Percentiles rank a stretch among this genome's conserved stretches.
These are phyloP conservation scores for Mormyrus hasselquistii DNA, from an alignment of 2,797 vertebrate genomes.

Conservation along the genomic window DNA sequence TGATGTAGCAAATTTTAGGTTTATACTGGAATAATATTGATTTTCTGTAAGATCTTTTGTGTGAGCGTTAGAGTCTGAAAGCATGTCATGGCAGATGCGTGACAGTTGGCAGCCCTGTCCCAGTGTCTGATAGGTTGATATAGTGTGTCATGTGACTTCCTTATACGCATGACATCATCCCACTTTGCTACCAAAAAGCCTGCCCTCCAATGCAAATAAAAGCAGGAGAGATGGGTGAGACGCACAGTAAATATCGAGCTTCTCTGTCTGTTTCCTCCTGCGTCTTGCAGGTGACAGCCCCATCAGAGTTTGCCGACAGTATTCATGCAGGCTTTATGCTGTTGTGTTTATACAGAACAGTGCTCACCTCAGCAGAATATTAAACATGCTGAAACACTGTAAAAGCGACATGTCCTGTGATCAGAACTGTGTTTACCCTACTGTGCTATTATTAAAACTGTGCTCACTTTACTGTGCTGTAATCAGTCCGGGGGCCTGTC, in stretches of 20 bases:
- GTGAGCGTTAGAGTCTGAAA: not conserved
- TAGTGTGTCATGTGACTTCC: not conserved
- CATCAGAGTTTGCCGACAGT: not conserved
- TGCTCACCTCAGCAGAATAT: not conserved
- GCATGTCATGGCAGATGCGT: not conserved
- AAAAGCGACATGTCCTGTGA: not conserved
- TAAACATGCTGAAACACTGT: not conserved
- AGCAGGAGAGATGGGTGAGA: not conserved
- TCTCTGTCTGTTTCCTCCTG: not conserved
- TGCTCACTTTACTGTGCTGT: not conserved
- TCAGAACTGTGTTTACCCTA: not conserved
- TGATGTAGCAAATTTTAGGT: not conserved
- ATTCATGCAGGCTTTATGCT: constrained; percentile 5
- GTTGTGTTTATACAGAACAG: not conserved
- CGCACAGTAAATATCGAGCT: not conserved
- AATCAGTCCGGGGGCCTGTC: not conserved
- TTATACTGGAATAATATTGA: not conserved
- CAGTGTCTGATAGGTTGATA: not conserved
- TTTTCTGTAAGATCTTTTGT: not conserved
- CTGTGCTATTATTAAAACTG: not conserved
- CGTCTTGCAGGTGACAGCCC: not conserved
- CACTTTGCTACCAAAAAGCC: not conserved
- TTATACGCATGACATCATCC: not conserved
- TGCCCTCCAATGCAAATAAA: not conserved
- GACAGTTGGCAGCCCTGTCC: not conserved